Percentiles rank a stretch among this genome's conserved stretches.
Conservation (phyloP, 2,797 vertebrate genomes). For the Neoniphon sammara region DNA sequence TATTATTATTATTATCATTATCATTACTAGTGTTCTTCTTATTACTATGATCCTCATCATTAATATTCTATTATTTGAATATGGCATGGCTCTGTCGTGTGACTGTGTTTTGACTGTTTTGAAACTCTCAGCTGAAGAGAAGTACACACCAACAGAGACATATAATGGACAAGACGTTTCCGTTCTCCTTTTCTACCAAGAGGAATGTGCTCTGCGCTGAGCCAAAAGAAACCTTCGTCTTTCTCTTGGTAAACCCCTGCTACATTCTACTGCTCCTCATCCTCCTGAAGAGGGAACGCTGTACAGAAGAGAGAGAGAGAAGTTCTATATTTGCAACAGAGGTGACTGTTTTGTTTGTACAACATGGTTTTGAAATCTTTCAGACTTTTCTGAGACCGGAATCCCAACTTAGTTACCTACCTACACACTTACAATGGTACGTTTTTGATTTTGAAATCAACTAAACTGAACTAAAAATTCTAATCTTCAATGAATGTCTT, state of each 20-base stretch:
- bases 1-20: conserved; percentile 75
- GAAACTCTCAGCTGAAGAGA: conserved; percentile 79
- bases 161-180: conserved; percentile 55
- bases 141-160: conserved; percentile 69
- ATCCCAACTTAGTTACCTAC: conserved; percentile 69
- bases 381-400: conserved; percentile 83
- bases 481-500: conserved; percentile 84
- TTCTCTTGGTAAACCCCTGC: conserved; percentile 66
- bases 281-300: conserved; percentile 69
- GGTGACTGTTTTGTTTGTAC: conserved; percentile 87
- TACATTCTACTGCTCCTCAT: conserved; percentile 50
- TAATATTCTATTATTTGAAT: conserved; percentile 80
- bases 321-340: conserved; percentile 97
- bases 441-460: conserved; percentile 81
- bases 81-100: conserved; percentile 88
- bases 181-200: conserved; percentile 69
- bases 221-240: conserved; percentile 56
- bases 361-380: conserved; percentile 87
- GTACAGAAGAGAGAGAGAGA: conserved; percentile 86
- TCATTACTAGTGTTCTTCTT: conserved; percentile 79
- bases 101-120: conserved; percentile 89
- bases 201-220: conserved; percentile 66
- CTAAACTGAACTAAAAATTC: conserved; percentile 63
- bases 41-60: conserved; percentile 77
- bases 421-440: conserved; percentile 71